Conservation (phyloP, 2,113 vertebrate species). For the Laticauda colubrina region DNA sequence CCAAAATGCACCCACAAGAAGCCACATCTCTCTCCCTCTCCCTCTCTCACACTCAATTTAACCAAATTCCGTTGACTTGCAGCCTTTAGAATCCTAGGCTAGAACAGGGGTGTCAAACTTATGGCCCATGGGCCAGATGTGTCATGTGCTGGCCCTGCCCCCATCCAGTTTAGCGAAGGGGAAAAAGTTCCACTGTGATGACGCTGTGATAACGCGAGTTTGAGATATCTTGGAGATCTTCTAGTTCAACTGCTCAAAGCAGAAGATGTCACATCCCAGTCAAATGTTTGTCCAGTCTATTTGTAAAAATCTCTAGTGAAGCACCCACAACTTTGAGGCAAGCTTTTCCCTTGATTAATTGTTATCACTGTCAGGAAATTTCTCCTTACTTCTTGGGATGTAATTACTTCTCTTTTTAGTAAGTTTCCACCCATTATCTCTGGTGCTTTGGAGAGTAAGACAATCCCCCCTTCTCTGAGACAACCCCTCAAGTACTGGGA, state of each 20-base stretch:
- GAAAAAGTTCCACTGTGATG: no score
- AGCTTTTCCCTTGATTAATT: no score
- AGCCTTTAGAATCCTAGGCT: background rate
- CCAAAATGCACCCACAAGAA: background rate
- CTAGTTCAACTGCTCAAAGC: background rate
- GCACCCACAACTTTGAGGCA: no score
- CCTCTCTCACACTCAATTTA: background rate
- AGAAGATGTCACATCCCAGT: background rate
- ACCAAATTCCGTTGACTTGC: background rate
- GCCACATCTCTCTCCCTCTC: background rate
- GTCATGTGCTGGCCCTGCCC: no score
- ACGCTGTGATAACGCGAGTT: no score
- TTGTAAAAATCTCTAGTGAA: background rate
- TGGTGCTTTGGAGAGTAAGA: background rate
- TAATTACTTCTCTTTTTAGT: no score
- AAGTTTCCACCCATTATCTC: no score
- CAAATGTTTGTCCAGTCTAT: background rate
- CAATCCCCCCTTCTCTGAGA: background rate
- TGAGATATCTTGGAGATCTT: background rate
- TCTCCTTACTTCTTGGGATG: background rate
- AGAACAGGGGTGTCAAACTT: background rate
- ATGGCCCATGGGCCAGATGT: no score
- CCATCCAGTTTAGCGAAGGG: no score
- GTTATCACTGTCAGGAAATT: no score
- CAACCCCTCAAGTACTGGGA: background rate